Evolutionary conservation across 2,113 vertebrate species (phyloP).

Genomic region (Dipodomys stephensi): DNA sequence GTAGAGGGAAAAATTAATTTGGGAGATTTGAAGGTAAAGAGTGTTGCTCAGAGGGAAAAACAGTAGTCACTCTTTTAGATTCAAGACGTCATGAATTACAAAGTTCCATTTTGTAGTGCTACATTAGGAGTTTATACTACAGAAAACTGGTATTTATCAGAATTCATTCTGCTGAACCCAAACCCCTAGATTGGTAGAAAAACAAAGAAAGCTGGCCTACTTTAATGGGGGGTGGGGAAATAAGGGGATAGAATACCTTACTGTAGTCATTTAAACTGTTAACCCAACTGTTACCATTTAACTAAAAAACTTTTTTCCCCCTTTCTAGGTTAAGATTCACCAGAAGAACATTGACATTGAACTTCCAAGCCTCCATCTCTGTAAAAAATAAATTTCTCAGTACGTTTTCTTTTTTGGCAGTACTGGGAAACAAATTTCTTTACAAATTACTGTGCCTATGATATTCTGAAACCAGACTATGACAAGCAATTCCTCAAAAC

Average conservation of each 20-base stretch:
- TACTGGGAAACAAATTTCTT: background rate
- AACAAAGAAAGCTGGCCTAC: background rate
- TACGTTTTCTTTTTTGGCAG: too few species aligned
- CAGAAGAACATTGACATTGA: background rate
- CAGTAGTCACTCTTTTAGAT: background rate
- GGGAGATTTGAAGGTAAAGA: background rate
- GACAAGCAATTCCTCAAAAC: background rate
- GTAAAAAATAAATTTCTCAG: background rate
- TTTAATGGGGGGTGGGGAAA: background rate
- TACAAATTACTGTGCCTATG: background rate
- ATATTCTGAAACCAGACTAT: background rate
- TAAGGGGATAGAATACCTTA: too few species aligned
- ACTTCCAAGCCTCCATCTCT: background rate
- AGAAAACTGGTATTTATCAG: background rate
- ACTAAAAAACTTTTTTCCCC: too few species aligned
- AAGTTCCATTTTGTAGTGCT: background rate
- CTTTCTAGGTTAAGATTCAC: background rate
- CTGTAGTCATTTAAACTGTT: background rate
- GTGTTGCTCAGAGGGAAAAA: background rate
- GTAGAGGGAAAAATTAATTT: background rate
- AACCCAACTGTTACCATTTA: too few species aligned
- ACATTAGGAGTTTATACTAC: background rate
- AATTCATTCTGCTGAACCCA: background rate
- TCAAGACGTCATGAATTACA: background rate
- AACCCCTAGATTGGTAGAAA: background rate